These are phyloP conservation scores for Parapristionchus giblindavisi DNA, from an alignment of 2,888 invertebrate genomes.

Conservation along the genomic window DNA sequence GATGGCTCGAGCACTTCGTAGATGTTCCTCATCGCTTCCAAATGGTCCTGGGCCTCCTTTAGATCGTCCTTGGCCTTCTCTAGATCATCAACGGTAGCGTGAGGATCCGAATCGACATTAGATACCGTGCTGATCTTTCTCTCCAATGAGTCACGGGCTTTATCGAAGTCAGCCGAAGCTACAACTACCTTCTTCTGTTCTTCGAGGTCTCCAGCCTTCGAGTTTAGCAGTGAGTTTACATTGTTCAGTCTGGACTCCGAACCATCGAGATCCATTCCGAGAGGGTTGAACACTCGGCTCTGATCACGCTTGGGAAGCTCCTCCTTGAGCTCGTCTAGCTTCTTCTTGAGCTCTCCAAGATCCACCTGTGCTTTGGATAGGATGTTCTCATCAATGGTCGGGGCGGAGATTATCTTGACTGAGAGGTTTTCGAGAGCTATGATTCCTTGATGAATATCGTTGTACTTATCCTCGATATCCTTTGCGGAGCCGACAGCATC, in stretches of 20 bases:
- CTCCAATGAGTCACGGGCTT: neutral
- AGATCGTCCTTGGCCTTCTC: neutral
- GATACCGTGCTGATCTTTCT: neutral
- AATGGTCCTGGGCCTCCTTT: neutral
- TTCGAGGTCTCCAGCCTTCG: neutral
- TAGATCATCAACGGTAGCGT: neutral
- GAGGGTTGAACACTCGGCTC: slow-evolving; percentile 19
- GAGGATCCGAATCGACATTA: slow-evolving; percentile 11
- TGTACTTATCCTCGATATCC: neutral
- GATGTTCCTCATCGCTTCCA: slow-evolving; percentile 1
- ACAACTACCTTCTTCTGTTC: neutral
- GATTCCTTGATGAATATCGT: neutral
- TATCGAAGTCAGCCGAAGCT: neutral
- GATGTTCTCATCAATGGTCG: neutral
- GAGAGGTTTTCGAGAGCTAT: neutral
- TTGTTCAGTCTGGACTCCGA: neutral
- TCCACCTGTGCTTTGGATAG: neutral
- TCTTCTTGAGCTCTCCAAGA: neutral
- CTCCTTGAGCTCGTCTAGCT: slow-evolving; percentile 4
- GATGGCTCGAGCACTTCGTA: slow-evolving; percentile 5
- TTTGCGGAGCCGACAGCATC: neutral
- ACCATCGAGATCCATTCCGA: slow-evolving; percentile 8
- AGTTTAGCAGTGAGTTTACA: neutral
- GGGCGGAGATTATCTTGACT: neutral
- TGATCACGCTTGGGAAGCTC: neutral